phyloP scores from a whole-genome alignment of 1,140 invertebrate species.

The Bombus turneri region DNA sequence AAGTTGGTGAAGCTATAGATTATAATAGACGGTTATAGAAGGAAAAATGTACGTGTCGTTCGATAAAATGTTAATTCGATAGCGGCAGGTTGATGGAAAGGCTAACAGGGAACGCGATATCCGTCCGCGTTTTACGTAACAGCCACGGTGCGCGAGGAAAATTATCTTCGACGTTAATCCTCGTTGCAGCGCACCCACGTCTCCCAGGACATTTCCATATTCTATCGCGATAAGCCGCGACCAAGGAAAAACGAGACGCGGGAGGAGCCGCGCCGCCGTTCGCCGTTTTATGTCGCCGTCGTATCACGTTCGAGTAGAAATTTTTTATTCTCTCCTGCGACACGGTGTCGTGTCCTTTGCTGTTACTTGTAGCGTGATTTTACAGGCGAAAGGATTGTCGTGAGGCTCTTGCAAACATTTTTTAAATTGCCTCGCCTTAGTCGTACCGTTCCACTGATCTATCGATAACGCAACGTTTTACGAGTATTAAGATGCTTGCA shows the following conservation, averaged over 20 bases:
- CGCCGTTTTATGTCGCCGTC: constrained; percentile 15
- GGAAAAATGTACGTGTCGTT: not conserved
- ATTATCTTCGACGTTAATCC: constrained; percentile 64
- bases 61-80: not conserved
- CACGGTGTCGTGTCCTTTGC: not conserved
- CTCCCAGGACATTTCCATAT: constrained; percentile 66
- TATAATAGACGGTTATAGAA: not conserved
- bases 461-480: not conserved
- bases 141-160: constrained; percentile 35
- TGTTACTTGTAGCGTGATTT: not conserved
- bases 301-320: not conserved
- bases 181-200: constrained; percentile 74
- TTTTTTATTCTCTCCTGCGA: not conserved
- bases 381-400: not conserved
- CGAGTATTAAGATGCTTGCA: not conserved
- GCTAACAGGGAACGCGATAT: constrained; percentile 29
- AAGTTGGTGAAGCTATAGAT: too few species aligned
- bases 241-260: constrained; percentile 52
- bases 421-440: not conserved
- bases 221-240: constrained; percentile 61
- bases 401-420: not conserved
- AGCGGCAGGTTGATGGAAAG: constrained; percentile 29
- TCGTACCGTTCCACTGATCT: not conserved
- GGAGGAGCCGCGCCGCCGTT: not conserved
- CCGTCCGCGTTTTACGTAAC: constrained; percentile 44